Evolutionary conservation across 2,888 invertebrate species (phyloP), one percentile per base, ranked within the genome.

Genomic region (Andrena praecox): DNA sequence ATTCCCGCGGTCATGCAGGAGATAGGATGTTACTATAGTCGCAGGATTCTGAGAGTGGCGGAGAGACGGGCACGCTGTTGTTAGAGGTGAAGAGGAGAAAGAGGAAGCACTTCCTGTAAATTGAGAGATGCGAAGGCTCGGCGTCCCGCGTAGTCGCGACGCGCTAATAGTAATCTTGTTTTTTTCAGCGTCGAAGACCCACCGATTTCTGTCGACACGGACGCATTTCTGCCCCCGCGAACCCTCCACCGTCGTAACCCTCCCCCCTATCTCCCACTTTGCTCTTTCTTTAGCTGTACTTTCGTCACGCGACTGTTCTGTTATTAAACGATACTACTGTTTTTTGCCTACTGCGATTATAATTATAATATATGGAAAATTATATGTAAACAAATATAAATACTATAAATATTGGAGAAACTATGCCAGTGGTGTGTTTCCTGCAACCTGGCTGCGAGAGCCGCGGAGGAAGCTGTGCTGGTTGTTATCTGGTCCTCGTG

Each of bases 351-450:
- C 81, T 90, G 83, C 85, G 85, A 88, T 85, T 88, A 86, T 80
- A 77, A 86, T 86, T 82, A 82, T 77, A 74, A 85, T 87, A 87
- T 83, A 87, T 85, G 86, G 83, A 89, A 89, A 88, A 82, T 90
- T 85, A 74, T 90, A 89, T 90, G 89, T 91, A 91, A 91, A 91
- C 89, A 88, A 90, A 90, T 89, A 91, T 89, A 90, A 87, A 90
- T 89, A 88, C 85, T 90, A 88, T 87, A 86, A 88, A 90, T 86
- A 87, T 68, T 76, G 72, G 80, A 77, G 77, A 76, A 82, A 77
- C 69, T 63, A 77, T 64, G 52, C 54, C 31, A 59, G 6, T 42
- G 29, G 33, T 68, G n/a, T 71, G 31, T 12, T 80, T 50, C 33
- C 8, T 78, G 24, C 4, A 16, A 66, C 80, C 81, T 33, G 31